A percentile compares a stretch with the other conserved stretches of the same genome.
Evolutionary conservation across 2,888 invertebrate genomes (phyloP).

Genomic region (Pseudanteris insignis): DNA sequence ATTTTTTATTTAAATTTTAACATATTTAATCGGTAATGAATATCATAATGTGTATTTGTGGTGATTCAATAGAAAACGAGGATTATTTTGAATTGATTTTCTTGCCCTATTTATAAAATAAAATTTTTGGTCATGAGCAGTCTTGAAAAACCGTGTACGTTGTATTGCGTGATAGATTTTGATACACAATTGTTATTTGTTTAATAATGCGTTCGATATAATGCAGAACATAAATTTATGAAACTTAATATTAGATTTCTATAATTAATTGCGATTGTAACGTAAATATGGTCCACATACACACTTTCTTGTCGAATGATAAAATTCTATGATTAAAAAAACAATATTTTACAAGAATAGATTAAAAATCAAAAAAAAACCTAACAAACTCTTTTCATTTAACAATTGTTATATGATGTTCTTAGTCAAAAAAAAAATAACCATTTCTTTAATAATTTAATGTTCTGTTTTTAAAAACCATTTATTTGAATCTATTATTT

Average conservation of each 20-base stretch:
- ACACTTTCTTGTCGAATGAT: constrained; percentile 33
- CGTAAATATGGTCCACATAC: constrained; percentile 22
- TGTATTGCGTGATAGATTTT: too few species aligned
- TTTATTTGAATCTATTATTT: constrained; percentile 37
- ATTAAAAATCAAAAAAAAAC: constrained; percentile 22
- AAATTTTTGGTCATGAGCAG: too few species aligned
- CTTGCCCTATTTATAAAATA: too few species aligned
- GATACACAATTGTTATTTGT: too few species aligned
- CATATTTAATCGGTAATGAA: too few species aligned
- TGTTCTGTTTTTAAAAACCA: constrained; percentile 23
- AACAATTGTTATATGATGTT: constrained; percentile 27
- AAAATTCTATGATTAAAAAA: constrained; percentile 29
- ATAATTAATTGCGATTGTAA: constrained; percentile 34
- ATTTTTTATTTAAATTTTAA: too few species aligned
- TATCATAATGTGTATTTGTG: too few species aligned
- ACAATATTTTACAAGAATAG: constrained; percentile 33
- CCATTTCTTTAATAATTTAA: background rate
- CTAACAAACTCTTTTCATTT: constrained; percentile 2
- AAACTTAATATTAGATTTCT: constrained; percentile 29
- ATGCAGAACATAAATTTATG: constrained; percentile 25
- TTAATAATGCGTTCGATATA: too few species aligned
- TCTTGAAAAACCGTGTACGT: too few species aligned
- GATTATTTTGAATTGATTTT: too few species aligned
- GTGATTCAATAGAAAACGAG: too few species aligned
- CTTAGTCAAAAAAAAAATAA: constrained; percentile 9